A percentile compares a stretch with the other conserved stretches of the same genome.
These are phyloP conservation scores for Cricetomys ansorgei DNA, from an alignment of 2,113 vertebrate species.

Conservation along the genomic window DNA sequence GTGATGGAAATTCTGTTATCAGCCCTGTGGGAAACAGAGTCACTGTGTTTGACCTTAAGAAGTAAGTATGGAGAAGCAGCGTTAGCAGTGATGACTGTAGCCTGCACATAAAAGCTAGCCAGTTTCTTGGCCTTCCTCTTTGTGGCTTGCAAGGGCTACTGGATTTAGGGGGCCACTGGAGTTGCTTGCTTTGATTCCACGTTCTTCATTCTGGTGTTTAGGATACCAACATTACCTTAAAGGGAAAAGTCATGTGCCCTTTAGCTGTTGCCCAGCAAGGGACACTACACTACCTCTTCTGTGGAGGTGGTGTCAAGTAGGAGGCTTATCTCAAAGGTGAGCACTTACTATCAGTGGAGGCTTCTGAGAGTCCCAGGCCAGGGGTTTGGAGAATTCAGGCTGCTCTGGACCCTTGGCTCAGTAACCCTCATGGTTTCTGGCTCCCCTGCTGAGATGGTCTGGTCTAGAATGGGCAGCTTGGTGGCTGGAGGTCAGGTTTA, in stretches of 20 bases:
- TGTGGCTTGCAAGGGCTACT: no score
- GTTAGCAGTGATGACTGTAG: fast-evolving
- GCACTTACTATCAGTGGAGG: not conserved
- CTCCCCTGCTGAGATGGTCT: not conserved
- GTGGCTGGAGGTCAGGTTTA: no score
- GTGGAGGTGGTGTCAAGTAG: not conserved
- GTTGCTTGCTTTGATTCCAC: not conserved
- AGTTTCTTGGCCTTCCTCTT: not conserved
- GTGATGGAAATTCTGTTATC: slow-evolving; percentile 93
- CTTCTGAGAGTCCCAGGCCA: not conserved
- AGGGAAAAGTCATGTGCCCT: not conserved
- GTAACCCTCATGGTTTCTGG: not conserved
- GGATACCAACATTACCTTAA: not conserved
- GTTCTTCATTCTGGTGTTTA: not conserved
- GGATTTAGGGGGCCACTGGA: not conserved
- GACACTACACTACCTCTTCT: not conserved
- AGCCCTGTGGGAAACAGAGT: slow-evolving; percentile 97
- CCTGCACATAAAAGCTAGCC: fast-evolving
- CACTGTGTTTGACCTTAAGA: slow-evolving; percentile 95
- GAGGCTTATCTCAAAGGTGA: not conserved
- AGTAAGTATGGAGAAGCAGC: slow-evolving; percentile 86
- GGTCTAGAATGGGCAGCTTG: not conserved
- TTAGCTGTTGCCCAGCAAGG: not conserved
- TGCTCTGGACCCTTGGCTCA: not conserved
- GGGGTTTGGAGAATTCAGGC: not conserved